Evolutionary conservation across 2,113 vertebrate species (phyloP).

Genomic region (Lichenostomus cassidix): DNA sequence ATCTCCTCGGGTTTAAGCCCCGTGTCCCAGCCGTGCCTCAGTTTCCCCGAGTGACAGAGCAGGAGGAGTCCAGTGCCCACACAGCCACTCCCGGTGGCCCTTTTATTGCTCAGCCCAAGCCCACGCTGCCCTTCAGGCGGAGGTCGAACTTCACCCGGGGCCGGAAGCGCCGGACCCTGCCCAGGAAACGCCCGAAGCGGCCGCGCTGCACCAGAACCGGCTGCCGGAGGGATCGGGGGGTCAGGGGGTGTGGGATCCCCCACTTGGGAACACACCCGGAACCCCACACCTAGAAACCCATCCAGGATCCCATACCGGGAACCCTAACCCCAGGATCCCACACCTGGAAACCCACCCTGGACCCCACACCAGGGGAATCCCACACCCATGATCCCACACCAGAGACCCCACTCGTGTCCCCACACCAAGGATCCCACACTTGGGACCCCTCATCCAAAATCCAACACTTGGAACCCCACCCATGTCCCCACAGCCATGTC

Average conservation of each 20-base stretch:
- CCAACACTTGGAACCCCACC: neutral
- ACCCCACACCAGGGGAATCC: neutral
- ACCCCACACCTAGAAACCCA: neutral
- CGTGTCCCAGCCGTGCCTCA: neutral
- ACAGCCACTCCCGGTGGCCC: neutral
- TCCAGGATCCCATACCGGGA: too few relatives aligned
- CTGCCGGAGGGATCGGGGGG: neutral
- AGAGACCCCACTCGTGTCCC: neutral
- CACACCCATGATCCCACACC: too few relatives aligned
- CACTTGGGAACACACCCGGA: neutral
- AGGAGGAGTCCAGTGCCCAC: neutral
- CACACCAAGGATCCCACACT: neutral
- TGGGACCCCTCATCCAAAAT: neutral
- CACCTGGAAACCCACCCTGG: neutral
- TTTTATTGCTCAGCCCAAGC: constrained; percentile 30
- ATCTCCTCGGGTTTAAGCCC: neutral
- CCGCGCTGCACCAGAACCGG: constrained; percentile 10
- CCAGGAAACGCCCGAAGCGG: neutral
- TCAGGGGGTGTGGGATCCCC: neutral
- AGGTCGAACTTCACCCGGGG: rapidly evolving
- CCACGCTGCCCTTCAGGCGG: rapidly evolving
- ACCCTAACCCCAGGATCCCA: too few relatives aligned
- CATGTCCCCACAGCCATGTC: neutral
- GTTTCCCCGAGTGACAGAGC: neutral
- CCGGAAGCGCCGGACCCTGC: neutral